A percentile compares a stretch with the other conserved stretches of the same genome.
phyloP scores from a whole-genome alignment of 2,888 invertebrate genomes.

The Erannis defoliaria region DNA sequence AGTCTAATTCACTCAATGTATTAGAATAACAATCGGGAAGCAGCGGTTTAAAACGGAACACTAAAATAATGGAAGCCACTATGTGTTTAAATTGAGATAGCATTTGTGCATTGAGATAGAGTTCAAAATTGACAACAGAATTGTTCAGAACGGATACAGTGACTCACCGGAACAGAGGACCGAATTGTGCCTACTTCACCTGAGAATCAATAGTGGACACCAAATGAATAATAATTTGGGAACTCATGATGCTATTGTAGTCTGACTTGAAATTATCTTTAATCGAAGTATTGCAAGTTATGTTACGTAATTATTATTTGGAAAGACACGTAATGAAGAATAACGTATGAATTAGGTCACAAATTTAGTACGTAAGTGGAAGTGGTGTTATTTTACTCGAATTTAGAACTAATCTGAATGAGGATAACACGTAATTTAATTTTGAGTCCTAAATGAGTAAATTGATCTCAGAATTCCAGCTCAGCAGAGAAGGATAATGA shows the following conservation, averaged over 20 bases:
- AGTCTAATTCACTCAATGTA: constrained; percentile 58
- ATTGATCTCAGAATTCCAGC: neutral
- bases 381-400: constrained; percentile 8
- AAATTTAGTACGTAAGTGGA: neutral
- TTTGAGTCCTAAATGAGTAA: neutral
- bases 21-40: constrained; percentile 70
- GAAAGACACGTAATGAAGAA: constrained; percentile 45
- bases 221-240: constrained; percentile 66
- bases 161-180: constrained; percentile 79
- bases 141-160: constrained; percentile 60
- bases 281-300: constrained; percentile 50
- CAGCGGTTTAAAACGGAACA: constrained; percentile 51
- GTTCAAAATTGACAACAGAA: constrained; percentile 26
- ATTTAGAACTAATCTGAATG: constrained; percentile 1
- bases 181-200: constrained; percentile 71
- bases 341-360: constrained; percentile 38
- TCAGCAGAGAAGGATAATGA: neutral
- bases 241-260: constrained; percentile 41
- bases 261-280: constrained; percentile 45
- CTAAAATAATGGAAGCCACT: constrained; percentile 1
- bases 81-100: constrained; percentile 15
- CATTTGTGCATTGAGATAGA: constrained; percentile 24
- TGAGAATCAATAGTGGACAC: constrained; percentile 59
- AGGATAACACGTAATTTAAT: neutral
- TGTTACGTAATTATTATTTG: constrained; percentile 53